Base-by-base conservation (phyloP, 2,797 vertebrate species). In the Strix occidentalis region DNA sequence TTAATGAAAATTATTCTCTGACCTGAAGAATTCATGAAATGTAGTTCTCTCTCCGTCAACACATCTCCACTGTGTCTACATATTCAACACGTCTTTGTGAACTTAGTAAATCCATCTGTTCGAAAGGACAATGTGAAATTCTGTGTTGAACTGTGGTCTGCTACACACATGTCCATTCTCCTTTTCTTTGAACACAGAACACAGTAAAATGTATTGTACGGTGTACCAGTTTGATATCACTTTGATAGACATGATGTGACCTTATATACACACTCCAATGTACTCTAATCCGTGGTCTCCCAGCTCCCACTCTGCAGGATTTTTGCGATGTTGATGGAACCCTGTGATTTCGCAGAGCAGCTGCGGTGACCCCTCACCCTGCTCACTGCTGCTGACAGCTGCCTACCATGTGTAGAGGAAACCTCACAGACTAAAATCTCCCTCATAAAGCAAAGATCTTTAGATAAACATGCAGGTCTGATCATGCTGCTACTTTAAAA, bases 371-470 rank as follows among this genome's bases (percentile, higher is more conserved):
- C 98, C 97, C 95, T 98, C 65, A 93, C 97, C 97, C 96, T 84
- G 90, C 96, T 95, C 97, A 95, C 97, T 98, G 97, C 92, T 98
- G 97, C 97, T 98, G 98, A 98, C 98, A 98, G 98, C 98, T 98
- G 98, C 97, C 97, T 97, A 96, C 98, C 98, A 98, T 98, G 98
- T 98, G 98, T 94, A 97, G 98, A 98, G 98, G 97, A 98, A 98
- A 98, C 96, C 98, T 98, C 97, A 97, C 96, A 98, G 97, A 96
- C 98, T 97, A 97, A 98, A 97, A 95, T 97, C 93, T 96, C 95
- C 95, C 93, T 96, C 97, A 85, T 90, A 93, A 97, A 97, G 96
- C 88, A 97, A 94, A 97, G 97, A 95, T 96, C 96, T 96, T 95
- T 96, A 96, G 96, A 97, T 97, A 98, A 98, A 98, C 97, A 97